Conservation (phyloP, 1,140 invertebrate genomes). For the Araneus ventricosus region DNA sequence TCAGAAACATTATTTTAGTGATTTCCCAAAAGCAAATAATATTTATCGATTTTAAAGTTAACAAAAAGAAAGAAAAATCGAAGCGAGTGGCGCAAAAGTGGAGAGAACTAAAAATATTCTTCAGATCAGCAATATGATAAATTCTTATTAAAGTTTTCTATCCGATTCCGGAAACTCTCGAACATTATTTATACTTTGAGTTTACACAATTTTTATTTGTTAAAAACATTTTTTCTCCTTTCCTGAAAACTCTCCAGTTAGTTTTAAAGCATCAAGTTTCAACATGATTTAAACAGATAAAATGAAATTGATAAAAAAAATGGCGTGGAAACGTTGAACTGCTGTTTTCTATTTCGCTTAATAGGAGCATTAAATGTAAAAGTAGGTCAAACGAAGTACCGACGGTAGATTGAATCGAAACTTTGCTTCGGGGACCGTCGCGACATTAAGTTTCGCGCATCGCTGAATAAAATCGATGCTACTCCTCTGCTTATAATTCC, state of each 20-base stretch:
- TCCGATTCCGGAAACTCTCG: not conserved
- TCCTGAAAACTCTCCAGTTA: not conserved
- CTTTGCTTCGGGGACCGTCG: not conserved
- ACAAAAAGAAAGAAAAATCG: not conserved
- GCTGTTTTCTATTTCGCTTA: slow-evolving; percentile 55
- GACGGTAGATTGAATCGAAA: slow-evolving; percentile 35
- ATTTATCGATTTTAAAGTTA: not conserved
- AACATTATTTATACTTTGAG: slow-evolving; percentile 31
- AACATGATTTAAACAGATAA: slow-evolving; percentile 39
- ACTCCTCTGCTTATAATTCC: not conserved
- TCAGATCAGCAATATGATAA: slow-evolving; percentile 14
- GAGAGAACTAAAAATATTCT: not conserved
- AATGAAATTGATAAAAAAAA: not conserved
- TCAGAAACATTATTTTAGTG: no score
- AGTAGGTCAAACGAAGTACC: slow-evolving; percentile 46
- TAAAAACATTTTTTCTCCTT: not conserved
- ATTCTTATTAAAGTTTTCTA: slow-evolving; percentile 9
- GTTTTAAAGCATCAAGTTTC: slow-evolving; percentile 36
- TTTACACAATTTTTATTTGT: slow-evolving; percentile 31
- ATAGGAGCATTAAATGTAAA: slow-evolving; percentile 56
- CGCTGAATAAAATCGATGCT: not conserved
- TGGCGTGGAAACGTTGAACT: slow-evolving; percentile 30
- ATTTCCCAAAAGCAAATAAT: not conserved
- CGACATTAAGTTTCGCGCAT: not conserved
- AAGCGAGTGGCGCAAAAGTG: no score